phyloP scores from a whole-genome alignment of 2,113 vertebrate genomes.

The Passer domesticus region DNA sequence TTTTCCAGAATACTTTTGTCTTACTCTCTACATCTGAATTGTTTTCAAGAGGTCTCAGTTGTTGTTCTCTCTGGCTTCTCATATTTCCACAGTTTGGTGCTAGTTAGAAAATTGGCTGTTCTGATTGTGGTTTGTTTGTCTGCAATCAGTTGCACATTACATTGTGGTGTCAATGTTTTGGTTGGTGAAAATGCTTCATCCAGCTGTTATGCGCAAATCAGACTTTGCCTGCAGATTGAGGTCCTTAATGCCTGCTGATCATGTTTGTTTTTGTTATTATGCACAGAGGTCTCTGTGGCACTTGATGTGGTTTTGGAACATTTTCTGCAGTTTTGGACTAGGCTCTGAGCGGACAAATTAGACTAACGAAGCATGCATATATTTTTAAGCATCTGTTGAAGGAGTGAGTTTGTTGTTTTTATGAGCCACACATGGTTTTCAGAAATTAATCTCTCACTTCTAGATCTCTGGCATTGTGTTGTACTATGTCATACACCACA shows the following conservation, averaged over 20 bases:
- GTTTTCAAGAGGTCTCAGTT: background rate
- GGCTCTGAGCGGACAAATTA: constrained; percentile 7
- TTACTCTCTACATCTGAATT: background rate
- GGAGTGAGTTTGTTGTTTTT: background rate
- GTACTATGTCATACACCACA: background rate
- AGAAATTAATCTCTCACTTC: background rate
- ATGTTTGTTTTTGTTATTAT: constrained; percentile 72
- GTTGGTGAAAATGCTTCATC: constrained; percentile 38
- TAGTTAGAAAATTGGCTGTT: constrained; percentile 36
- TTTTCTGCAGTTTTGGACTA: constrained; percentile 32
- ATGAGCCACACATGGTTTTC: background rate
- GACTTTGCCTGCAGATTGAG: constrained; percentile 61
- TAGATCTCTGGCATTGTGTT: background rate
- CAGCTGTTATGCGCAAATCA: constrained; percentile 54
- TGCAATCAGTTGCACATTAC: constrained; percentile 28
- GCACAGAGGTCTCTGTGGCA: background rate
- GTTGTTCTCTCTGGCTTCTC: constrained; percentile 39
- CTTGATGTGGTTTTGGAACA: constrained; percentile 72
- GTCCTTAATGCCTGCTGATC: constrained; percentile 62
- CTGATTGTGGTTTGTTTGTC: constrained; percentile 54
- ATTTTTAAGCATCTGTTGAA: constrained; percentile 39
- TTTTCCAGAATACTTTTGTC: background rate
- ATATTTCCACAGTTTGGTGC: constrained; percentile 22
- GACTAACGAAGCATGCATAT: background rate
- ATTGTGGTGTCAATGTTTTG: constrained; percentile 30